Conservation (phyloP, 2,888 invertebrate genomes). For the Caenorhabditis macrosperma region DNA sequence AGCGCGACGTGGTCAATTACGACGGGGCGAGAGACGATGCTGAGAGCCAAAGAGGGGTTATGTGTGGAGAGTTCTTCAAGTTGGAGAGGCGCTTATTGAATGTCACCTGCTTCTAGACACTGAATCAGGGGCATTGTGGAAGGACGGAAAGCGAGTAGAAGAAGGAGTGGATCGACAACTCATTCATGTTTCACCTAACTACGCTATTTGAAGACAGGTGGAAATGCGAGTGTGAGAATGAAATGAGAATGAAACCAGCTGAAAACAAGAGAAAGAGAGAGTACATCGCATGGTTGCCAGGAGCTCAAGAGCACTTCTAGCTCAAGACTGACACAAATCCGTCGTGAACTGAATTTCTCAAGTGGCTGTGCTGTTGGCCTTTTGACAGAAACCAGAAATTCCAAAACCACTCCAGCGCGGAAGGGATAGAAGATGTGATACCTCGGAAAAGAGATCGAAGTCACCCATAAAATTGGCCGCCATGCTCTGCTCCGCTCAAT, state of each 20-base stretch:
- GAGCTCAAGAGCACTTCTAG: conserved; percentile 7
- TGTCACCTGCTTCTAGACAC: conserved; percentile 36
- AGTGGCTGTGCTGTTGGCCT: background rate
- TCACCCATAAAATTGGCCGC: conserved; percentile 8
- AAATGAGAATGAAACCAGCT: conserved; percentile 22
- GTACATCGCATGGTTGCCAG: conserved; percentile 30
- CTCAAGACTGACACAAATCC: background rate
- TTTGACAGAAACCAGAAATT: background rate
- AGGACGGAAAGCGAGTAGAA: background rate
- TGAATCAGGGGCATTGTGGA: conserved; percentile 1
- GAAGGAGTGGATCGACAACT: too few relatives aligned
- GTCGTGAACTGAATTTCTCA: background rate
- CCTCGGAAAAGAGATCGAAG: background rate
- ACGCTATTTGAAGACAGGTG: background rate
- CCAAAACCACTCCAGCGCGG: background rate
- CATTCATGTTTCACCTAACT: background rate
- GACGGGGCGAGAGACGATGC: background rate
- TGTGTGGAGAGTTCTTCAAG: conserved; percentile 22
- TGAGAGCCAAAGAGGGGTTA: too few relatives aligned
- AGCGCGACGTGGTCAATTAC: background rate
- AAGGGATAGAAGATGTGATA: conserved; percentile 10
- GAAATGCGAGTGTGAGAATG: too few relatives aligned
- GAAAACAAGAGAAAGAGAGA: conserved; percentile 3
- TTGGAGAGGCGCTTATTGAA: conserved; percentile 35
- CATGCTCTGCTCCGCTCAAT: background rate